Percentiles rank a stretch among this genome's conserved stretches.
Evolutionary conservation across 2,888 invertebrate species (phyloP).

Genomic region (Oscheius sp.): DNA sequence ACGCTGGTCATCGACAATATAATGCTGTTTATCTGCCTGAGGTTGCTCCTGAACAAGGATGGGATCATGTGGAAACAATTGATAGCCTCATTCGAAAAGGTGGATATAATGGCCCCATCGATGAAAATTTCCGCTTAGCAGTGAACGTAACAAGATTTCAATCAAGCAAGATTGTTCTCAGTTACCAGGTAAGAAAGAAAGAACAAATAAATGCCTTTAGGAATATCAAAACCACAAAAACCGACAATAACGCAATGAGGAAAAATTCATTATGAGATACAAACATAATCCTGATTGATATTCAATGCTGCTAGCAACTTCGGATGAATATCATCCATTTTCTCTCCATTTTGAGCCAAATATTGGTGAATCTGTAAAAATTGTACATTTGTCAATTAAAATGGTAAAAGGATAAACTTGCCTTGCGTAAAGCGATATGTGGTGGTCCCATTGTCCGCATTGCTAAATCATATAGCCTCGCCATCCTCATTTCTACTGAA

Average conservation of each 20-base stretch:
- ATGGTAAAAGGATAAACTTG: background rate
- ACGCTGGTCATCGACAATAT: conserved; percentile 79
- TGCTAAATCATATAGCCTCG: conserved; percentile 26
- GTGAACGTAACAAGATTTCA: conserved; percentile 64
- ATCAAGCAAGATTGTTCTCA: conserved; percentile 57
- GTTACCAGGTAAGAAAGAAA: conserved; percentile 51
- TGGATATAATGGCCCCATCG: conserved; percentile 86
- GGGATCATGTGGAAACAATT: conserved; percentile 98
- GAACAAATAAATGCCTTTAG: background rate
- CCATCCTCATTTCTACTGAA: conserved; percentile 32
- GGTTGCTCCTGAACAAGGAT: conserved; percentile 97
- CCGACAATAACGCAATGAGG: background rate
- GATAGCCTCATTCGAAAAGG: conserved; percentile 96
- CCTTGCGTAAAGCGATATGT: conserved; percentile 21
- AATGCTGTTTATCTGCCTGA: conserved; percentile 98
- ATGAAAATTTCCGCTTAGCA: conserved; percentile 50
- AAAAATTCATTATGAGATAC: conserved; percentile 18
- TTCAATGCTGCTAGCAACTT: conserved; percentile 36
- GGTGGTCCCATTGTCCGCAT: conserved; percentile 33
- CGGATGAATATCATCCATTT: conserved; percentile 54
- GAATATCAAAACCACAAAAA: conserved; percentile 10
- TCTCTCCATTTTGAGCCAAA: conserved; percentile 45
- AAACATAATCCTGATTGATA: conserved; percentile 27
- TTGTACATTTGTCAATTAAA: too few relatives aligned
- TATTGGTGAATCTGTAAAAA: conserved; percentile 44